These are phyloP conservation scores for Zoanthus solanderi DNA, from an alignment of 92 coral and sea anemone species.

Conservation along the genomic window DNA sequence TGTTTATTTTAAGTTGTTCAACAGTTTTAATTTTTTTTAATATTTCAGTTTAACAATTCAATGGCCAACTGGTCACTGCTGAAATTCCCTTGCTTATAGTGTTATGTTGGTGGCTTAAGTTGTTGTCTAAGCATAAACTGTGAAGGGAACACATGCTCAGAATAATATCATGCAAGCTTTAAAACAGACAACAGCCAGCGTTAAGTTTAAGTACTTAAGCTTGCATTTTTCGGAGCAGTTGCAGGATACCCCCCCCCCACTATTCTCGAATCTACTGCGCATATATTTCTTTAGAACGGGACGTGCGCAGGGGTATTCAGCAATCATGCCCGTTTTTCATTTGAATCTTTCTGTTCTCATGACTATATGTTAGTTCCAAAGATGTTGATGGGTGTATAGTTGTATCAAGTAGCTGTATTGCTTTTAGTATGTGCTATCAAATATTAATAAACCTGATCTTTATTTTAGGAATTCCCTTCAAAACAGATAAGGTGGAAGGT, in stretches of 20 bases:
- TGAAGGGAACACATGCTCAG: slow-evolving; percentile 15
- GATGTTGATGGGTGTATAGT: slow-evolving; percentile 14
- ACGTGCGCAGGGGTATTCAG: slow-evolving; percentile 17
- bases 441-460: slow-evolving; percentile 11
- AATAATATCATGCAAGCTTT: slow-evolving; percentile 12
- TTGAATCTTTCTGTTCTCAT: slow-evolving; percentile 12
- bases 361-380: slow-evolving; percentile 12
- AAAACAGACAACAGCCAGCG: slow-evolving; percentile 15
- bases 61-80: slow-evolving; percentile 16
- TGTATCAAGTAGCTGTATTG: slow-evolving; percentile 13
- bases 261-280: slow-evolving; percentile 12
- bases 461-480: slow-evolving; percentile 12
- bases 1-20: slow-evolving; percentile 11
- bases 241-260: slow-evolving; percentile 18
- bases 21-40: slow-evolving; percentile 9
- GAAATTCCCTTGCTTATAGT: slow-evolving; percentile 13
- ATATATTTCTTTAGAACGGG: slow-evolving; percentile 12
- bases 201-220: slow-evolving; percentile 12
- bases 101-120: slow-evolving; percentile 14
- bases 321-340: slow-evolving; percentile 14
- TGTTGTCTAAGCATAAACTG: slow-evolving; percentile 13
- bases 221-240: slow-evolving; percentile 14
- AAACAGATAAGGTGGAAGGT: slow-evolving; percentile 14
- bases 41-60: slow-evolving; percentile 11
- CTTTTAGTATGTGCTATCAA: slow-evolving; percentile 12